Conservation (phyloP, 2,888 invertebrate genomes). For the Aproaerema taeniolella region DNA sequence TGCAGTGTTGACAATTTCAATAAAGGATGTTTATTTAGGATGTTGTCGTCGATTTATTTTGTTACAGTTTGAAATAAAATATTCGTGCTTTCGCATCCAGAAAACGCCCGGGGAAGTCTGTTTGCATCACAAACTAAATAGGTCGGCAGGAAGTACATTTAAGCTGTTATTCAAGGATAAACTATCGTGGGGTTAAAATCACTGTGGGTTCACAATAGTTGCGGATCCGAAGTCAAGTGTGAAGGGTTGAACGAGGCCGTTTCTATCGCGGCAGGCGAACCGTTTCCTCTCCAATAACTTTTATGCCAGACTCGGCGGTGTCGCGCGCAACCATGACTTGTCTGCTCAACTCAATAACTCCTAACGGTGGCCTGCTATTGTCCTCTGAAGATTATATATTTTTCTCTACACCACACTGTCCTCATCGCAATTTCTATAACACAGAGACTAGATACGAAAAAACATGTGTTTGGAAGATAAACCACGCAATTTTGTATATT, state of each 20-base stretch:
- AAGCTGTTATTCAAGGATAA: conserved; percentile 23
- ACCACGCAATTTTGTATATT: not conserved
- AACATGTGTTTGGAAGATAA: too few species aligned
- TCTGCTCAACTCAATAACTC: conserved; percentile 20
- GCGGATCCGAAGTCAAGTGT: conserved; percentile 28
- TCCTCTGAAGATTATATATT: conserved; percentile 1
- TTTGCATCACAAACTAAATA: conserved; percentile 11
- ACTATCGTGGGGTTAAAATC: conserved; percentile 16
- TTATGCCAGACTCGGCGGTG: conserved; percentile 25
- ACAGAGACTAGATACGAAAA: too few species aligned
- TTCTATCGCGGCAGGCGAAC: conserved; percentile 24
- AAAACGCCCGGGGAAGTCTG: too few species aligned
- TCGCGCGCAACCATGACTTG: conserved; percentile 14
- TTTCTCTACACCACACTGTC: not conserved
- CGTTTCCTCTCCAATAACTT: conserved; percentile 28
- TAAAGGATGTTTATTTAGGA: conserved; percentile 13
- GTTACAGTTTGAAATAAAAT: conserved; percentile 12
- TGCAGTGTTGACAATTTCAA: conserved; percentile 3
- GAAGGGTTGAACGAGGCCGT: conserved; percentile 27
- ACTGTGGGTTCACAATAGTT: conserved; percentile 20
- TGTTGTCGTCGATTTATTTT: not conserved
- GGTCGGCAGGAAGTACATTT: conserved; percentile 14
- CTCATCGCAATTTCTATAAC: too few species aligned
- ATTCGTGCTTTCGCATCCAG: conserved; percentile 1
- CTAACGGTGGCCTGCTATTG: conserved; percentile 19